Base-by-base conservation (phyloP, 1,140 invertebrate species). In the Calephelis virginiensis region DNA sequence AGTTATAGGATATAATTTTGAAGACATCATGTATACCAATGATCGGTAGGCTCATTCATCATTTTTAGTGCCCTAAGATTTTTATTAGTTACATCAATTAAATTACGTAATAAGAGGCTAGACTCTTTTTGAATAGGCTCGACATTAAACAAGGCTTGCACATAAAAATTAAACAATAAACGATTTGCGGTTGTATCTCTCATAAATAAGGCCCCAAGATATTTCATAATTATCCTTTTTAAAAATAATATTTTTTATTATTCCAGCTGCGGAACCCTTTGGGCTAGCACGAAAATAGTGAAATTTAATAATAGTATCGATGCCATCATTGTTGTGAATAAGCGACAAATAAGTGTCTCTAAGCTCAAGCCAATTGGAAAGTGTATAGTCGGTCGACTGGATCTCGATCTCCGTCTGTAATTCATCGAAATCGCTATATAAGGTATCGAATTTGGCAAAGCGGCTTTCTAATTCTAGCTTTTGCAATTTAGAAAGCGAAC, bases 391-490 rank as follows among this genome's bases (percentile, higher is more conserved):
- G 48, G 69, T 67, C 17, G 64, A 48, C 12, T 66, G 13, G 11
- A 66, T 10, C 67, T 72, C 70, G 50, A 72, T 66, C 40, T 72
- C 70, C 1, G 66, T 70, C 61, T 73, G 68, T 65, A 72, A 69
- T 64, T 67, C 61, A 13, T 73, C 71, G 47, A 69, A 73, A 6
- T 12, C 59, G 3, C 12, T 38, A 46, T 67, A 73, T 69, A 73
- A 64, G 37, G 48, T 56, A 65, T 67, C 64, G 14, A 69, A 69
- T 69, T 69, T 69, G 11, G 38, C 59, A 38, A 67, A 65, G 10
- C 71, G 71, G 9, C 71, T 48, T 37, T 67, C 62, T 45, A 73
- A 49, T 0, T 73, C 71, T n/a, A 69, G 50, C 8, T 28, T 59
- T 49, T 73, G 65, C 38, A 73, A 56, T n/a, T 67, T 46, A 6